phyloP scores from a whole-genome alignment of 2,888 invertebrate species.

The Eurytoma californica region DNA sequence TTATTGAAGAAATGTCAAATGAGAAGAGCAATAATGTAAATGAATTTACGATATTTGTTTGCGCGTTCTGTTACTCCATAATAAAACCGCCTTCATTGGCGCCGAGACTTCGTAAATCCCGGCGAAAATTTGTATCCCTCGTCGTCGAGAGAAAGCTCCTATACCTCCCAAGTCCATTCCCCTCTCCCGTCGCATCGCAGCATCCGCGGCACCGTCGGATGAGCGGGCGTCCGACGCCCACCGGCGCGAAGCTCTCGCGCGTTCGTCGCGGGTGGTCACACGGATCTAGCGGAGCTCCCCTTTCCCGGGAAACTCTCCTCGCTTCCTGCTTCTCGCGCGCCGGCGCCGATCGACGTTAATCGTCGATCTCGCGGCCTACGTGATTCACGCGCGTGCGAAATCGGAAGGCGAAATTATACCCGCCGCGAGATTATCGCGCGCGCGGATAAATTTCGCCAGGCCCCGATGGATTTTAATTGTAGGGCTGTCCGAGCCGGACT shows the following conservation, averaged over 20 bases:
- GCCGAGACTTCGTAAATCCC: too few species aligned
- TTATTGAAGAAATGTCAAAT: too few species aligned
- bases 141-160: too few species aligned
- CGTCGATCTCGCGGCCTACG: slow-evolving; percentile 33
- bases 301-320: slow-evolving; percentile 26
- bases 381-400: slow-evolving; percentile 36
- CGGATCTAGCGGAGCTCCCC: slow-evolving; percentile 21
- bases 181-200: too few species aligned
- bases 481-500: slow-evolving; percentile 20
- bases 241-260: not conserved
- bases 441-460: slow-evolving; percentile 33
- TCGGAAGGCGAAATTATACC: slow-evolving; percentile 44
- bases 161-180: too few species aligned
- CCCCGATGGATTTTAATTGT: slow-evolving; percentile 51
- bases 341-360: slow-evolving; percentile 45
- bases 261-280: slow-evolving; percentile 49
- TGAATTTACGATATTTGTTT: too few species aligned
- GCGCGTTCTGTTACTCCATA: too few species aligned
- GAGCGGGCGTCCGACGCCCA: not conserved
- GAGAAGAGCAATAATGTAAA: too few species aligned
- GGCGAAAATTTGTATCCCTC: too few species aligned
- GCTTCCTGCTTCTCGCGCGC: slow-evolving; percentile 21
- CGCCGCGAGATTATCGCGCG: slow-evolving; percentile 28
- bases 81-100: too few species aligned
- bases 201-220: too few species aligned